These are phyloP conservation scores for Ctenopoma kingsleyae DNA, from an alignment of 2,797 vertebrate species.

Conservation along the genomic window DNA sequence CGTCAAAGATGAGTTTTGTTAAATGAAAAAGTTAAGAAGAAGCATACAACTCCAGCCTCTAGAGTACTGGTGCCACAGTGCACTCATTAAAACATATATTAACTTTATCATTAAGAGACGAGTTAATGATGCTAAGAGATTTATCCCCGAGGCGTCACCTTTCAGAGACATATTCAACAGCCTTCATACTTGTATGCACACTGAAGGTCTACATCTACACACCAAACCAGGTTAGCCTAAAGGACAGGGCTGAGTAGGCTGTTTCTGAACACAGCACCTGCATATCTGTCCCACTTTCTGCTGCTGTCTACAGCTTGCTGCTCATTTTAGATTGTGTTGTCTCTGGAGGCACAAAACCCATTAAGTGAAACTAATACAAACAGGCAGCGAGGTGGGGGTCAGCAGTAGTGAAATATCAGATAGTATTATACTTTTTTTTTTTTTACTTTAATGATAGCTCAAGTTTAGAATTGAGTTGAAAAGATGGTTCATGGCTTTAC, in stretches of 20 bases:
- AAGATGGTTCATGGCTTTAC: conserved; percentile 33
- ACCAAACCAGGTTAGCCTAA: conserved; percentile 55
- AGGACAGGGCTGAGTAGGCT: conserved; percentile 39
- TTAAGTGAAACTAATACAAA: conserved; percentile 70
- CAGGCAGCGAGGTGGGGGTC: conserved; percentile 54
- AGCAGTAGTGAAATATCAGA: conserved; percentile 39
- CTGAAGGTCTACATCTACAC: conserved; percentile 9
- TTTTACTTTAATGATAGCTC: conserved; percentile 54
- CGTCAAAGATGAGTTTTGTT: background rate
- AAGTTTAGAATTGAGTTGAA: conserved; percentile 39
- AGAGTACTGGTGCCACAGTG: conserved; percentile 14
- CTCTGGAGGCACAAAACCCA: conserved; percentile 61
- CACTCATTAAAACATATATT: conserved; percentile 39
- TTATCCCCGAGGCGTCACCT: background rate
- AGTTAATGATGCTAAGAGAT: conserved; percentile 50
- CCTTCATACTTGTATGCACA: conserved; percentile 29
- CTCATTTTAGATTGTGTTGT: conserved; percentile 58
- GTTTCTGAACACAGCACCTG: conserved; percentile 59
- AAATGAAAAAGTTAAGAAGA: background rate
- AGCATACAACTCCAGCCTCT: conserved; percentile 19
- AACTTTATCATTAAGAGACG: conserved; percentile 38
- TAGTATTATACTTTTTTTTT: conserved; percentile 26
- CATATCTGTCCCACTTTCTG: conserved; percentile 67
- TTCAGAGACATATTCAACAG: conserved; percentile 42
- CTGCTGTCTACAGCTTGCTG: conserved; percentile 44